phyloP scores from a whole-genome alignment of 2,113 vertebrate genomes.

The Oncorhynchus nerka region DNA sequence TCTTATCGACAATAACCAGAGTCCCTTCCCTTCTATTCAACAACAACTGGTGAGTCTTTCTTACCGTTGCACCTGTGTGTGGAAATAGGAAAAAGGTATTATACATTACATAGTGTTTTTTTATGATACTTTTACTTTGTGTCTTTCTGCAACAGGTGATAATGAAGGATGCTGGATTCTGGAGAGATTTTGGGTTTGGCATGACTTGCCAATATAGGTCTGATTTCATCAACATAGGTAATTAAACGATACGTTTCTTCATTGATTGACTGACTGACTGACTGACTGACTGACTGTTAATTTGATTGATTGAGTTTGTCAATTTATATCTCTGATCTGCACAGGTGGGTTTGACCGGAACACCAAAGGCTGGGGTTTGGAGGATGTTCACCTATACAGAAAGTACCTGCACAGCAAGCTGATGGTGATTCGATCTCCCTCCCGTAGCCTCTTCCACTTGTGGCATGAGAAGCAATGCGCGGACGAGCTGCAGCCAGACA shows the following conservation, averaged over 20 bases:
- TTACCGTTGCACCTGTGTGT: too few relatives aligned
- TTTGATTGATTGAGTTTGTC: neutral
- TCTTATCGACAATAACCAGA: conserved; percentile 41
- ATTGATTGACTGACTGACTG: neutral
- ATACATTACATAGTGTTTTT: neutral
- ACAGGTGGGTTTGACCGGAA: conserved; percentile 91
- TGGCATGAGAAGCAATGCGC: too few relatives aligned
- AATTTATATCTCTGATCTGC: neutral
- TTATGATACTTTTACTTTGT: neutral
- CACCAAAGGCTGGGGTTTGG: conserved; percentile 64
- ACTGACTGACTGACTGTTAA: neutral
- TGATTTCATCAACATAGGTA: conserved; percentile 97
- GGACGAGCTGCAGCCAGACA: too few relatives aligned
- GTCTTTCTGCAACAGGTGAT: conserved; percentile 76
- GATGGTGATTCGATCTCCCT: too few relatives aligned
- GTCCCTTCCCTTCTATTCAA: conserved; percentile 78
- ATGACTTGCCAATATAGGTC: conserved; percentile 81
- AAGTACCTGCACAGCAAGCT: too few relatives aligned
- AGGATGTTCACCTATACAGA: too few relatives aligned
- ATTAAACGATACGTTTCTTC: conserved; percentile 28
- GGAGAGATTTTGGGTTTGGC: conserved; percentile 95
- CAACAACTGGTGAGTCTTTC: conserved; percentile 83
- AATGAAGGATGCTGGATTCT: conserved; percentile 91
- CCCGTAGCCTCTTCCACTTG: too few relatives aligned
- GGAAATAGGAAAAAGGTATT: neutral